Conservation (phyloP, 1,140 invertebrate species). For the Leguminivora glycinivorella region DNA sequence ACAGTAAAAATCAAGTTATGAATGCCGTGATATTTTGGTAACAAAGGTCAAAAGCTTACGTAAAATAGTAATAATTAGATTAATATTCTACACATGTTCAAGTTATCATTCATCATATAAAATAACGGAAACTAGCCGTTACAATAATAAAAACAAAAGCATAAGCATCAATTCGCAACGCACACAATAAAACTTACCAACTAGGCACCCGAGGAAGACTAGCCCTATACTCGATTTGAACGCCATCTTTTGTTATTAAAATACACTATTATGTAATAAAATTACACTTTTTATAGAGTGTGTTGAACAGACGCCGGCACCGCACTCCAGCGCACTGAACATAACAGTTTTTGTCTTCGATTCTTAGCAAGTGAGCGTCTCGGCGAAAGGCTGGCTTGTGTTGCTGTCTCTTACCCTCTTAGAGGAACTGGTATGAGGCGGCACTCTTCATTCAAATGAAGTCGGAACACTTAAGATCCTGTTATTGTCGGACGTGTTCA, state of each 20-base stretch:
- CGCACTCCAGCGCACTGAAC: conserved; percentile 68
- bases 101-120: not conserved
- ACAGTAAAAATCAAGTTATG: not conserved
- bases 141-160: conserved; percentile 7
- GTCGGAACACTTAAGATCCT: conserved; percentile 57
- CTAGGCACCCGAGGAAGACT: conserved; percentile 60
- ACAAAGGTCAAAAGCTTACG: not conserved
- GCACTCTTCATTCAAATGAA: conserved; percentile 48
- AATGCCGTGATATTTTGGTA: not conserved
- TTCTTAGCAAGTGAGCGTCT: conserved; percentile 62
- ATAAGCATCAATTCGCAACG: not conserved
- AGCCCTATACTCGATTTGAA: conserved; percentile 54
- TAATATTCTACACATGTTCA: not conserved
- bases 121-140: not conserved
- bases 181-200: conserved; percentile 54
- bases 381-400: conserved; percentile 67
- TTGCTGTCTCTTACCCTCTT: conserved; percentile 47
- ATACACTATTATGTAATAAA: conserved; percentile 58
- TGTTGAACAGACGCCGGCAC: conserved; percentile 55
- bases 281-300: conserved; percentile 60
- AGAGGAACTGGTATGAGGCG: conserved; percentile 42
- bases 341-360: conserved; percentile 70
- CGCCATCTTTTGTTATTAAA: conserved; percentile 67
- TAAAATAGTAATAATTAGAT: not conserved
- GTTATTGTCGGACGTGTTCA: conserved; percentile 70